Percentiles rank a stretch among this genome's conserved stretches.
phyloP scores from a whole-genome alignment of 2,888 invertebrate genomes.

The Smittia sp. region DNA sequence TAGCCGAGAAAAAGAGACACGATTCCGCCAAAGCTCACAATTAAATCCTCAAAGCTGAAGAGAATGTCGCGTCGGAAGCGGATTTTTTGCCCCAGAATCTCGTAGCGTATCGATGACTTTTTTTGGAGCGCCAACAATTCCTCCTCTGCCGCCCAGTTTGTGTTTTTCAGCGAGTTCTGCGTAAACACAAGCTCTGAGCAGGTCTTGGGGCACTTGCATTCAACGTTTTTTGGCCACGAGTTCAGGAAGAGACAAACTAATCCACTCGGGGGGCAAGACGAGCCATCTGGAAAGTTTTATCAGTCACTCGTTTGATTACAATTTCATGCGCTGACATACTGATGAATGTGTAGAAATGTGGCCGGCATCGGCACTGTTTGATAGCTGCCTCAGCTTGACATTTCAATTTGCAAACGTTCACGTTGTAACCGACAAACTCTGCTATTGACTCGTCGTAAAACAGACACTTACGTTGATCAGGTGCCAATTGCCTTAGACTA shows the following conservation, averaged over 20 bases:
- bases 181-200: slow-evolving; percentile 17
- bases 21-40: slow-evolving; percentile 59
- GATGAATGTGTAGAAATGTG: slow-evolving; percentile 18
- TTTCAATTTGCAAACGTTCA: slow-evolving; percentile 53
- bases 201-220: slow-evolving; percentile 16
- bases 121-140: background rate
- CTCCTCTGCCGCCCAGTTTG: slow-evolving; percentile 8
- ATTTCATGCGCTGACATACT: slow-evolving; percentile 5
- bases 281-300: slow-evolving; percentile 36
- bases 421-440: slow-evolving; percentile 54
- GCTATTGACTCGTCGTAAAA: slow-evolving; percentile 43
- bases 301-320: background rate
- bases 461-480: slow-evolving; percentile 56
- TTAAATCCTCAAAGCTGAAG: slow-evolving; percentile 59
- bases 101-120: slow-evolving; percentile 58
- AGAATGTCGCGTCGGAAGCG: slow-evolving; percentile 58
- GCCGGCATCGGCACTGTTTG: slow-evolving; percentile 47
- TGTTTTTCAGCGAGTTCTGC: slow-evolving; percentile 24
- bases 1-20: slow-evolving; percentile 57
- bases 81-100: slow-evolving; percentile 56
- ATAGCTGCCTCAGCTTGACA: slow-evolving; percentile 56
- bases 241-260: background rate
- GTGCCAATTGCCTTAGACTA: slow-evolving; percentile 51
- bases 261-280: slow-evolving; percentile 7
- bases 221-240: slow-evolving; percentile 5